Percentiles rank a stretch among this genome's conserved stretches.
Conservation (phyloP, 2,113 vertebrate species). For the Oenanthe melanoleuca region DNA sequence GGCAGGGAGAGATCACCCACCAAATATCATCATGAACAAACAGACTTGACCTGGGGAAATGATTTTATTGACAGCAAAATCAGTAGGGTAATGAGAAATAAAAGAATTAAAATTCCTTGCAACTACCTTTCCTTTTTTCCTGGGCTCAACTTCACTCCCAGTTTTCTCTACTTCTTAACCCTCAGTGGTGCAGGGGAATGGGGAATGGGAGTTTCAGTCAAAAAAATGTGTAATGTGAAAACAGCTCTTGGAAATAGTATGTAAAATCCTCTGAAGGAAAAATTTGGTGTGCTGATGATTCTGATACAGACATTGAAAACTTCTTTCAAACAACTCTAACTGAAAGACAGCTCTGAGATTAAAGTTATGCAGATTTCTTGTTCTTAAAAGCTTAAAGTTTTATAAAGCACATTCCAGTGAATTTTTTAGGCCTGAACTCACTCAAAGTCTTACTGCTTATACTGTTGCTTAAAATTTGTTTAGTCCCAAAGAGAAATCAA, state of each 20-base stretch:
- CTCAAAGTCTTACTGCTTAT: background rate
- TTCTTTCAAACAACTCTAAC: background rate
- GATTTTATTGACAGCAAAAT: background rate
- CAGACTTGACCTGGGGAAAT: background rate
- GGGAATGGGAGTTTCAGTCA: background rate
- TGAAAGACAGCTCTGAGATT: background rate
- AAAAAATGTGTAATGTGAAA: background rate
- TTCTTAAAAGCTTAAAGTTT: background rate
- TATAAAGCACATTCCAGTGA: background rate
- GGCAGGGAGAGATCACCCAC: background rate
- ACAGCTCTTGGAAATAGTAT: background rate
- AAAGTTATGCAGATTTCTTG: background rate
- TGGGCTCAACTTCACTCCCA: background rate
- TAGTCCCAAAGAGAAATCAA: background rate
- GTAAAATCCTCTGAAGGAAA: background rate
- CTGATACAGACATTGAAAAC: background rate
- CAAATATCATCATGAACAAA: background rate
- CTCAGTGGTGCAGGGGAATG: fast-evolving
- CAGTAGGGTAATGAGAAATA: background rate
- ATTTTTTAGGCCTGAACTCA: background rate
- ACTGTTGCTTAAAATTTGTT: background rate
- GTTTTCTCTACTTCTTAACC: background rate
- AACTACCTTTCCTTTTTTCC: background rate
- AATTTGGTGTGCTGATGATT: background rate
- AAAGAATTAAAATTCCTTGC: background rate